Percentiles rank a stretch among this genome's conserved stretches.
Conservation (phyloP, 23 tunicate genomes). For the Halocynthia roretzi region DNA sequence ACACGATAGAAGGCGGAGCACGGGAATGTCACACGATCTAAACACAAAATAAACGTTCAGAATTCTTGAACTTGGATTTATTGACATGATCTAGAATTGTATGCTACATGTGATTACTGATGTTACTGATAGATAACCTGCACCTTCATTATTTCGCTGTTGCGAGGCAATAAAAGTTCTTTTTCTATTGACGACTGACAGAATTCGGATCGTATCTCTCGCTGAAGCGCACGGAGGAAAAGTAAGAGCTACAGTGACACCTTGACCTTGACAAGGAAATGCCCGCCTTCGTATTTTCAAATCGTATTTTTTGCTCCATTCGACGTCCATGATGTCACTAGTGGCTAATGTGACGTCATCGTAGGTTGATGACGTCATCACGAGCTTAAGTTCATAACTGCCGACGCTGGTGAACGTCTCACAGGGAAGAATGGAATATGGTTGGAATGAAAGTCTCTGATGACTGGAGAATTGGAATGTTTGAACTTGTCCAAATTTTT, state of each 20-base stretch:
- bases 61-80: too few relatives aligned
- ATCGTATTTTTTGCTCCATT: conserved; percentile 17
- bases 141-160: conserved; percentile 1
- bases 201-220: not conserved
- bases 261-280: conserved; percentile 21
- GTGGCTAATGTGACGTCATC: conserved; percentile 19
- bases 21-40: conserved; percentile 21
- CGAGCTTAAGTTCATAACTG: not conserved
- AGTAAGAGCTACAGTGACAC: conserved; percentile 2
- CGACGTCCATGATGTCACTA: conserved; percentile 21
- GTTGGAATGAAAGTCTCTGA: not conserved
- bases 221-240: conserved; percentile 16
- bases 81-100: too few relatives aligned
- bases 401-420: conserved; percentile 2
- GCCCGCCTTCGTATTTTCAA: conserved; percentile 3
- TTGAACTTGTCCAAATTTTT: not conserved
- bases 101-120: not conserved
- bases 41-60: too few relatives aligned
- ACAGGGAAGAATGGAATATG: conserved; percentile 11
- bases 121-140: too few relatives aligned
- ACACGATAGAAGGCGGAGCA: conserved; percentile 3
- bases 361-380: conserved; percentile 11
- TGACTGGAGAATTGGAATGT: conserved; percentile 5
- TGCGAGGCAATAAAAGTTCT: not conserved
- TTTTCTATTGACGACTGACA: conserved; percentile 5